Evolutionary conservation across 2,888 invertebrate genomes (phyloP).

Genomic region (Epistrophe eligans): DNA sequence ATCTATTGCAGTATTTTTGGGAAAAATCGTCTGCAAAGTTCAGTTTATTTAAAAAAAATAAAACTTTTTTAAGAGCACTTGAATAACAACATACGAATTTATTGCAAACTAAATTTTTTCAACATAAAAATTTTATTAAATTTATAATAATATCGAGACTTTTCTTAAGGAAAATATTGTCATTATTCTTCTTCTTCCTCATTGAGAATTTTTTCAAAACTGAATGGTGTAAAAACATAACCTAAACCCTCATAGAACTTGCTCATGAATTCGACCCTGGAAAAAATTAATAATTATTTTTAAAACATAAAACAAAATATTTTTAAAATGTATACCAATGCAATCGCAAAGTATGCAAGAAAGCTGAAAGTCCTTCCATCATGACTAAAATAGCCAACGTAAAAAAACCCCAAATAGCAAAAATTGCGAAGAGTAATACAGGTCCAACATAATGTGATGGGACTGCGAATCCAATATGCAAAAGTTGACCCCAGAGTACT

Average conservation of each 20-base stretch:
- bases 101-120: not conserved
- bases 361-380: slow-evolving; percentile 99
- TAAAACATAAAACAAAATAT: not conserved
- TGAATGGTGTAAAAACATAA: slow-evolving; percentile 93
- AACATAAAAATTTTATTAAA: not conserved
- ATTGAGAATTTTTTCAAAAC: slow-evolving; percentile 90
- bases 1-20: too few species aligned
- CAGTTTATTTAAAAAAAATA: too few species aligned
- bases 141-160: slow-evolving; percentile 9
- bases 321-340: slow-evolving; percentile 90
- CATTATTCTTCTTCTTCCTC: slow-evolving; percentile 84
- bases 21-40: too few species aligned
- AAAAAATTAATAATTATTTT: not conserved
- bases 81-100: not conserved
- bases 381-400: slow-evolving; percentile 97
- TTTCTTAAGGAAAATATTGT: not conserved
- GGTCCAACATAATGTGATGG: slow-evolving; percentile 88
- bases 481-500: slow-evolving; percentile 97
- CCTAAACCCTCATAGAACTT: slow-evolving; percentile 95
- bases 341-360: slow-evolving; percentile 98
- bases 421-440: slow-evolving; percentile 92
- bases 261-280: slow-evolving; percentile 98
- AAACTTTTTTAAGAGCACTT: too few species aligned
- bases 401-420: slow-evolving; percentile 95
- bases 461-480: slow-evolving; percentile 89